Conservation (phyloP, 1,140 invertebrate species). For the Drosophila sechellia region DNA sequence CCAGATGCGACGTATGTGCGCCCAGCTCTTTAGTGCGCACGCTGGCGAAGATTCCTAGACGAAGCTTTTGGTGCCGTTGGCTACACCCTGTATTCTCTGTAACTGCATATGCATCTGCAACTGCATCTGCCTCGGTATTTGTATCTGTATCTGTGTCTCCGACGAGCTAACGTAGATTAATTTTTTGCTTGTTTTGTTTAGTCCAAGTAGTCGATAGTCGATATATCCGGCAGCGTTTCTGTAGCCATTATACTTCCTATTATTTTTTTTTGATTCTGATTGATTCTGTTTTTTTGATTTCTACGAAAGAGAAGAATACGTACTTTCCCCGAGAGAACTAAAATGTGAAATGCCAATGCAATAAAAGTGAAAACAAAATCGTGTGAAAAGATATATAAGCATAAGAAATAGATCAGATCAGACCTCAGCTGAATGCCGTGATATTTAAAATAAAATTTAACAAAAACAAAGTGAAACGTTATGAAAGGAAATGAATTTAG, state of each 20-base stretch:
- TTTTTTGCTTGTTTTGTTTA: conserved; percentile 21
- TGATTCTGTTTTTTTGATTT: conserved; percentile 14
- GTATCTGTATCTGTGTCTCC: conserved; percentile 18
- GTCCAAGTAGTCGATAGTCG: conserved; percentile 22
- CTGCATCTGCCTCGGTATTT: not conserved
- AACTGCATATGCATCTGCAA: not conserved
- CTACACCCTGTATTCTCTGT: not conserved
- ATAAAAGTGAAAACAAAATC: conserved; percentile 32
- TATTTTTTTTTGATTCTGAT: conserved; percentile 1
- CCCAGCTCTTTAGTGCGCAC: conserved; percentile 52
- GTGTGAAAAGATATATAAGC: conserved; percentile 39
- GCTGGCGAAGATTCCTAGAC: conserved; percentile 17
- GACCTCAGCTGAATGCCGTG: conserved; percentile 84
- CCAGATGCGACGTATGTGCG: conserved; percentile 62
- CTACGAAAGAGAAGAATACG: not conserved
- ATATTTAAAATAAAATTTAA: conserved; percentile 78
- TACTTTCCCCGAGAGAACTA: conserved; percentile 5
- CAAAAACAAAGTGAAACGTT: conserved; percentile 20
- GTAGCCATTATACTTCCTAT: not conserved
- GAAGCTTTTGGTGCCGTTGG: conserved; percentile 10
- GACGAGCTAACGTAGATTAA: conserved; percentile 20
- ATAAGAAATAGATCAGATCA: conserved; percentile 78
- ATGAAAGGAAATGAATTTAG: not conserved
- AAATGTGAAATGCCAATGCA: conserved; percentile 42
- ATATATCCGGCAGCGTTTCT: conserved; percentile 2